phyloP scores from a whole-genome alignment of 2,888 invertebrate genomes.

The Melinaea marsaeus region DNA sequence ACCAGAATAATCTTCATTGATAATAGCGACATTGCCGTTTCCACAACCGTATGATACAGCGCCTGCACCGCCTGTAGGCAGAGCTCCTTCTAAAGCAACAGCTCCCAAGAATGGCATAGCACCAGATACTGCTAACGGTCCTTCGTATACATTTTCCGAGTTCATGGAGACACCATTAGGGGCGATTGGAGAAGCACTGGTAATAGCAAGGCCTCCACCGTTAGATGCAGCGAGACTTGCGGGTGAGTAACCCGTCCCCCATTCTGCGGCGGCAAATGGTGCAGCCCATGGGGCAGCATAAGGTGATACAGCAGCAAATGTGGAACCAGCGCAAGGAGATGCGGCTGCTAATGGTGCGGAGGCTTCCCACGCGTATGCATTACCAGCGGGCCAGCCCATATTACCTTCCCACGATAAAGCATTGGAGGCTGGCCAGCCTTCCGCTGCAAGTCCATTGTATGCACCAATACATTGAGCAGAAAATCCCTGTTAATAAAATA shows the following conservation, averaged over 20 bases:
- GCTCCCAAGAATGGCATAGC: conserved; percentile 52
- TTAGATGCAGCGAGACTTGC: conserved; percentile 44
- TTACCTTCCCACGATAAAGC: conserved; percentile 10
- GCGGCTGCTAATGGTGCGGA: conserved; percentile 17
- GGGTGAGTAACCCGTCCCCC: conserved; percentile 40
- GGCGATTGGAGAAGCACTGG: conserved; percentile 44
- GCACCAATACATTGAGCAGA: conserved; percentile 26
- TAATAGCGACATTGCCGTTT: conserved; percentile 42
- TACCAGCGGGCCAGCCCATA: conserved; percentile 12
- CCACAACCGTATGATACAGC: conserved; percentile 49
- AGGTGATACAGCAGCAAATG: conserved; percentile 15
- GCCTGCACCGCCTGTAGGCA: conserved; percentile 48
- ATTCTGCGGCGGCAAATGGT: conserved; percentile 29
- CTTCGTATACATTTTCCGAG: conserved; percentile 51
- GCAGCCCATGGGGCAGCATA: conserved; percentile 13
- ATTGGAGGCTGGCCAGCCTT: conserved; percentile 13
- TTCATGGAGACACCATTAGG: conserved; percentile 47
- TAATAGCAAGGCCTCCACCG: conserved; percentile 45
- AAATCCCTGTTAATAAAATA: conserved; percentile 27
- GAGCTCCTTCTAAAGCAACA: conserved; percentile 44
- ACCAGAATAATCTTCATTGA: conserved; percentile 33
- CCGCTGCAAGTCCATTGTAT: conserved; percentile 18
- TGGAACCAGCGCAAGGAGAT: conserved; percentile 12
- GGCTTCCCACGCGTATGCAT: conserved; percentile 10
- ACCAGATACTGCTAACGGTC: conserved; percentile 44